Percentiles rank a stretch among this genome's conserved stretches.
phyloP scores from a whole-genome alignment of 1,140 invertebrate species.

The Latrodectus geometricus region DNA sequence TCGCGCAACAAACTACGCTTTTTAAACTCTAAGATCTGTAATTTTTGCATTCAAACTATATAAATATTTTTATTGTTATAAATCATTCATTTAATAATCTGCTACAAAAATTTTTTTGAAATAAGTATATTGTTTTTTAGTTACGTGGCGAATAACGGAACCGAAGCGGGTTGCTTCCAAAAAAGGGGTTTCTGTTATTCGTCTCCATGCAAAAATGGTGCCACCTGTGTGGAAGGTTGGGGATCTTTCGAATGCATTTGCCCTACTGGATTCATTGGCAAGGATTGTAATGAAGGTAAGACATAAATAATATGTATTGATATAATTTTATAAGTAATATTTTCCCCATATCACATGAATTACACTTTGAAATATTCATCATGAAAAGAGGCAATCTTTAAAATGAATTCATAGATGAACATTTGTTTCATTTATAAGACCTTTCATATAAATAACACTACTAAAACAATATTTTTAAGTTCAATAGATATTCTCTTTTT shows the following conservation, averaged over 20 bases:
- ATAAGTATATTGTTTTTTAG: conserved; percentile 66
- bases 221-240: conserved; percentile 88
- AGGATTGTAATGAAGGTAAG: conserved; percentile 84
- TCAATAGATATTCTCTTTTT: too few species aligned
- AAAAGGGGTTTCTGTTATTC: conserved; percentile 85
- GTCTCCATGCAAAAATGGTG: conserved; percentile 87
- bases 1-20: too few species aligned
- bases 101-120: background rate
- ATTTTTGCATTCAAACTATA: background rate
- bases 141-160: conserved; percentile 91
- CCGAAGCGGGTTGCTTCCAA: conserved; percentile 86
- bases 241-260: conserved; percentile 88
- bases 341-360: too few species aligned
- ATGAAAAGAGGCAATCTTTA: too few species aligned
- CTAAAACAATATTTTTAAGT: too few species aligned
- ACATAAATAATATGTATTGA: too few species aligned
- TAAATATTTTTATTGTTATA: background rate
- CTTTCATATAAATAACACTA: too few species aligned
- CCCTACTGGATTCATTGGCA: conserved; percentile 84
- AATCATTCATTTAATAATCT: conserved; percentile 60
- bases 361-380: too few species aligned
- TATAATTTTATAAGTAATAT: too few species aligned
- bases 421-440: too few species aligned
- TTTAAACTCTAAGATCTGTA: too few species aligned
- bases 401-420: too few species aligned